A percentile compares a stretch with the other conserved stretches of the same genome.
Conservation (phyloP, 2,797 vertebrate species). For the Amblyopsis hoosieri region DNA sequence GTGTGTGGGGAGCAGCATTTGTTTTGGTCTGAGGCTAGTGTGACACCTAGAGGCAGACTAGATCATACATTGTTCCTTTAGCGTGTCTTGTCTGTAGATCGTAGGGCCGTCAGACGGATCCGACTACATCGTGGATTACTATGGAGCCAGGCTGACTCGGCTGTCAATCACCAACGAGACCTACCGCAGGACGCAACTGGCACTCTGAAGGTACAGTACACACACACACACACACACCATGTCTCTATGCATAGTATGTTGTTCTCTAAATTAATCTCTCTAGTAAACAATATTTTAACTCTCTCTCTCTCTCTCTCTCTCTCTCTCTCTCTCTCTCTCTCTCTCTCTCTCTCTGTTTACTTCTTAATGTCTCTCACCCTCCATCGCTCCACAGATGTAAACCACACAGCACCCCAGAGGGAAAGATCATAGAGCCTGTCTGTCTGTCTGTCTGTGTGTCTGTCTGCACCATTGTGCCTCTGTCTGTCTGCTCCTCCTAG, state of each 20-base stretch:
- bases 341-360: conserved; percentile 17
- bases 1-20: background rate
- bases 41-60: no score
- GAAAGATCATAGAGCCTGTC: no score
- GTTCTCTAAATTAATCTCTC: no score
- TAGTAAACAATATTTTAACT: no score
- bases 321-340: background rate
- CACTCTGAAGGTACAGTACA: conserved; percentile 70
- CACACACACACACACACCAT: background rate
- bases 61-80: background rate
- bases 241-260: no score
- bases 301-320: background rate
- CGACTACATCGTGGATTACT: conserved; percentile 96
- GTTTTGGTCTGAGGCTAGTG: no score
- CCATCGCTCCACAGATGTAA: no score
- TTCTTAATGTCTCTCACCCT: no score
- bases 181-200: conserved; percentile 90
- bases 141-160: conserved; percentile 89
- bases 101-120: conserved; percentile 96
- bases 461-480: no score
- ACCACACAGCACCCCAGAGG: no score
- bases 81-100: conserved; percentile 75
- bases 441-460: no score
- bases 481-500: no score
- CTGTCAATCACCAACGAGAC: conserved; percentile 92